A percentile compares a stretch with the other conserved stretches of the same genome.
Conservation (phyloP, 2,113 vertebrate genomes). For the Barnardius zonarius region DNA sequence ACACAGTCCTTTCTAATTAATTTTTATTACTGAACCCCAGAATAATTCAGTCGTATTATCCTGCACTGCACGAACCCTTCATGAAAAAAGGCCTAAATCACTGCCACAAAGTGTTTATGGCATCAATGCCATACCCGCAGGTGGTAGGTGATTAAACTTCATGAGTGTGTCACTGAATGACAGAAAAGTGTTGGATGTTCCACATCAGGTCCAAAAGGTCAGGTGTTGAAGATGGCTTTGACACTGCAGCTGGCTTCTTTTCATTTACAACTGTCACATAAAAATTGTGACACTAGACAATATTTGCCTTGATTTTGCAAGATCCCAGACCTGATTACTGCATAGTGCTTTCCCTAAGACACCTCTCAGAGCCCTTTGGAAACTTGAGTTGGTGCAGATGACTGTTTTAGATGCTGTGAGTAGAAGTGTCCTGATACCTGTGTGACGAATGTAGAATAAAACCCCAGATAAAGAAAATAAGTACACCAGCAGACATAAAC, state of each 20-base stretch:
- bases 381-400: background rate
- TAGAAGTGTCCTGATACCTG: background rate
- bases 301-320: background rate
- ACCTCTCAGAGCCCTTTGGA: conserved; percentile 1
- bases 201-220: background rate
- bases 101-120: background rate
- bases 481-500: background rate
- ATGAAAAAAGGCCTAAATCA: background rate
- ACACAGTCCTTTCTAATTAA: background rate
- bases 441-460: background rate
- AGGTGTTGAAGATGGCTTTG: background rate
- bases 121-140: background rate
- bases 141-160: background rate
- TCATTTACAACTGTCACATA: background rate
- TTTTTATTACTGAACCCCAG: background rate
- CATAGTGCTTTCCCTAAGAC: background rate
- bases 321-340: background rate
- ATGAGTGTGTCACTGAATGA: background rate
- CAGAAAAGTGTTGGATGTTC: background rate
- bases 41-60: background rate
- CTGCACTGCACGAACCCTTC: background rate
- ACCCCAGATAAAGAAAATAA: background rate
- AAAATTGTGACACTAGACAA: background rate
- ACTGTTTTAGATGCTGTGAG: conserved; percentile 6
- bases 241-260: background rate